A percentile compares a stretch with the other conserved stretches of the same genome.
Conservation (phyloP, 1,140 invertebrate genomes). For the Mizuhopecten yessoensis region DNA sequence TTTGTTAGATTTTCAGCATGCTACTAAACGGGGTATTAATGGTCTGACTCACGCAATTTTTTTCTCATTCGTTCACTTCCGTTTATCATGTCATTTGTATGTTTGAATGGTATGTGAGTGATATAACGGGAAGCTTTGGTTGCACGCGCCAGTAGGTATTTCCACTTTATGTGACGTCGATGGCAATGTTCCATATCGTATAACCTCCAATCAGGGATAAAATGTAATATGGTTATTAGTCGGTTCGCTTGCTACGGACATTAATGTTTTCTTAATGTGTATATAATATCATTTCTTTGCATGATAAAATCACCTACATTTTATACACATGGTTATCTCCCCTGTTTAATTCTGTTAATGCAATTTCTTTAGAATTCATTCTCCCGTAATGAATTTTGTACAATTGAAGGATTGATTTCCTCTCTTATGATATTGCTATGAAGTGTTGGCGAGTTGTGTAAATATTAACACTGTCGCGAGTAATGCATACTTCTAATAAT, state of each 20-base stretch:
- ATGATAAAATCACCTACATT: constrained; percentile 29
- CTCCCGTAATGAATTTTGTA: constrained; percentile 33
- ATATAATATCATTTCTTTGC: not conserved
- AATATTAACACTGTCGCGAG: constrained; percentile 6
- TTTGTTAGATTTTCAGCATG: too few species aligned
- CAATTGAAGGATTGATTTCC: constrained; percentile 17
- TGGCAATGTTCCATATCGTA: not conserved
- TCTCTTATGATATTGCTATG: not conserved
- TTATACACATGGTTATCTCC: not conserved
- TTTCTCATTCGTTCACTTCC: not conserved
- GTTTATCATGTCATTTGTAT: not conserved
- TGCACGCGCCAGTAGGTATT: not conserved
- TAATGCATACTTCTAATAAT: constrained; percentile 10
- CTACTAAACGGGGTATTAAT: too few species aligned
- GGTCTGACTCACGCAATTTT: not conserved
- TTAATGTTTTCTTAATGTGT: not conserved
- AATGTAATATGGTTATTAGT: not conserved
- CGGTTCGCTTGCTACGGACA: not conserved
- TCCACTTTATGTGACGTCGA: not conserved
- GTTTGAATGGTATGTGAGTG: not conserved
- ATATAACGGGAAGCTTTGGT: not conserved
- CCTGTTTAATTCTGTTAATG: not conserved
- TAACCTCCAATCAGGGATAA: not conserved
- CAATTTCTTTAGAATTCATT: constrained; percentile 29
- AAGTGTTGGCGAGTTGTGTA: constrained; percentile 23